A percentile compares a stretch with the other conserved stretches of the same genome.
phyloP scores from a whole-genome alignment of 2,797 vertebrate species.

The Oreochromis grahami region DNA sequence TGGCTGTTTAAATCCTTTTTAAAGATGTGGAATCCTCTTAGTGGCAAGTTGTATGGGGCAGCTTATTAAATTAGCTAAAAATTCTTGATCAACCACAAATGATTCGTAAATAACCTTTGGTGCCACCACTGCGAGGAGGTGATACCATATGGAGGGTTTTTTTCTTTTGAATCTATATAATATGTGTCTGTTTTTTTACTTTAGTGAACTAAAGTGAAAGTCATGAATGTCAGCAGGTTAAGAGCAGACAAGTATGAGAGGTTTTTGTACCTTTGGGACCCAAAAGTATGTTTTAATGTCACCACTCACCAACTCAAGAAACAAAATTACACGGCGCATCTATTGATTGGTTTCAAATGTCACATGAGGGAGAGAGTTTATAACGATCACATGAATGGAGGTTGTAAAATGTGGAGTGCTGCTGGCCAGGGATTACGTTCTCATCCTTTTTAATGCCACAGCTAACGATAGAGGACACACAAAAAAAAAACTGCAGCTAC shows the following conservation, averaged over 20 bases:
- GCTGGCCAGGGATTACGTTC: conserved; percentile 9
- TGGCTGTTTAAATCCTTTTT: neutral
- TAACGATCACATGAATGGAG: neutral
- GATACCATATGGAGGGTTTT: neutral
- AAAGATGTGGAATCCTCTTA: neutral
- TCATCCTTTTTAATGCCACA: conserved; percentile 19
- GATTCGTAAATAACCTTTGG: neutral
- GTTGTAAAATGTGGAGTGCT: conserved; percentile 27
- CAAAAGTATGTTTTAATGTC: conserved; percentile 31
- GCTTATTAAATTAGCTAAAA: neutral
- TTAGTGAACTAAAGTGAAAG: neutral
- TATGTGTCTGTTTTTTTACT: rapidly evolving
- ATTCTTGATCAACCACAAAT: neutral
- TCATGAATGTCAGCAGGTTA: neutral
- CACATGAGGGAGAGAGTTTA: conserved; percentile 19
- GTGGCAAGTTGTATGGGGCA: neutral
- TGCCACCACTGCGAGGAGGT: neutral
- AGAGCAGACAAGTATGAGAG: neutral
- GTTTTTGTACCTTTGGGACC: neutral
- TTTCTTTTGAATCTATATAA: neutral
- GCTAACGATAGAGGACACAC: neutral
- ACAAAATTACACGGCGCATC: conserved; percentile 15
- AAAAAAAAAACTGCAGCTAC: neutral
- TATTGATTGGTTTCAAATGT: conserved; percentile 50
- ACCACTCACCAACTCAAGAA: neutral